Percentiles rank a stretch among this genome's conserved stretches.
Conservation (phyloP, 2,888 invertebrate species). For the Pyrochroa serraticornis region DNA sequence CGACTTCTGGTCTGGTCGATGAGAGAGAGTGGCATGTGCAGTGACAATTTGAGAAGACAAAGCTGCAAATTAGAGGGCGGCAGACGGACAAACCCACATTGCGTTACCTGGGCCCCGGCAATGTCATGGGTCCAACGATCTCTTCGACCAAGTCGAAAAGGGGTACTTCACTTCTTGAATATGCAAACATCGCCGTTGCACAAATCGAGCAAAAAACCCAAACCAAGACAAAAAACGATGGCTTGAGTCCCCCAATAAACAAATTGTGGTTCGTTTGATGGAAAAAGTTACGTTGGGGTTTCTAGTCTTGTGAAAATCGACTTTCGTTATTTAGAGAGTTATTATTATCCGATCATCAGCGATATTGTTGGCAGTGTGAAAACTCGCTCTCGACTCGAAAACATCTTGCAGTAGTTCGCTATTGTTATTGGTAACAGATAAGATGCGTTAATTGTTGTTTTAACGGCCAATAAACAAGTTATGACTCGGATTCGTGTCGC, state of each 20-base stretch:
- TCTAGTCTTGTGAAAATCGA: constrained; percentile 24
- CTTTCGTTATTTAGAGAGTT: constrained; percentile 30
- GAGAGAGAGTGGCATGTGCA: neutral
- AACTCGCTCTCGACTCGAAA: too few relatives aligned
- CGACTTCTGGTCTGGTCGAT: too few relatives aligned
- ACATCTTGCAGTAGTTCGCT: too few relatives aligned
- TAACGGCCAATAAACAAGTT: too few relatives aligned
- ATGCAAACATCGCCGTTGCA: constrained; percentile 10
- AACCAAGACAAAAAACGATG: neutral
- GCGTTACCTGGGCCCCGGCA: constrained; percentile 42
- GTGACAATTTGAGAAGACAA: constrained; percentile 1
- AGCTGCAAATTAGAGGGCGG: constrained; percentile 26
- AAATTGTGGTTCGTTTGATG: too few relatives aligned
- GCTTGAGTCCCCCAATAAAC: too few relatives aligned
- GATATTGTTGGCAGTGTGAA: too few relatives aligned
- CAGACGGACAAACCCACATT: constrained; percentile 30
- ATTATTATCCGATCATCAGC: constrained; percentile 1
- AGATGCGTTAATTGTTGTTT: too few relatives aligned
- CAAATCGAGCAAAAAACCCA: neutral
- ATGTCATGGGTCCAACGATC: constrained; percentile 45
- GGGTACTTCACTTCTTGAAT: constrained; percentile 3
- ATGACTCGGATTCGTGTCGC: too few relatives aligned
- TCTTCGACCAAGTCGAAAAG: neutral
- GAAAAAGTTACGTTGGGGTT: constrained; percentile 9
- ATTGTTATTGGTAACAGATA: too few relatives aligned